phyloP scores from a whole-genome alignment of 2,797 vertebrate genomes.

The Antennarius maculatus region DNA sequence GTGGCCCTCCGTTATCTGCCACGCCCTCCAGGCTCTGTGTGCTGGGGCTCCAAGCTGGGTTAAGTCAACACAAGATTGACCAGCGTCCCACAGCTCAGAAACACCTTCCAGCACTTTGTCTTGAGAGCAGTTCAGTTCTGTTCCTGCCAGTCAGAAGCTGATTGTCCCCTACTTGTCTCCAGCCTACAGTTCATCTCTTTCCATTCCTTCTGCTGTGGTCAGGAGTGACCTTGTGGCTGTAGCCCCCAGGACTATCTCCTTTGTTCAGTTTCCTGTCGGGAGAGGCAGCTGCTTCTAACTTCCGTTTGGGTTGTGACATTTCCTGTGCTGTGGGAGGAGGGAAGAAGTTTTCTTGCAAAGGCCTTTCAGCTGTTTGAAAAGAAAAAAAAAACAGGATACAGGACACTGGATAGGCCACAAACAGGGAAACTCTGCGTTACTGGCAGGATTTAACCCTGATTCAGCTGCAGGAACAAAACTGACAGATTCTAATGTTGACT shows the following conservation, averaged over 20 bases:
- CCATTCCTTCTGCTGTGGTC: not conserved
- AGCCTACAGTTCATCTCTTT: not conserved
- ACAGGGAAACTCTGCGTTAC: conserved; percentile 42
- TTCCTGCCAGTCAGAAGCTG: no score
- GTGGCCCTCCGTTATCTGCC: conserved; percentile 27
- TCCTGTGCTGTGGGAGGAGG: conserved; percentile 54
- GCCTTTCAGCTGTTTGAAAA: conserved; percentile 55
- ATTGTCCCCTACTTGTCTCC: no score
- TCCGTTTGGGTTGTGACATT: conserved; percentile 72
- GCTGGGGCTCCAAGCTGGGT: conserved; percentile 35
- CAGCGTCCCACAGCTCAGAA: not conserved
- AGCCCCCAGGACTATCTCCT: conserved; percentile 57
- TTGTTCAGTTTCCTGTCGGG: conserved; percentile 73
- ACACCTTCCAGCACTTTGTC: not conserved
- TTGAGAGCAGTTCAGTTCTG: no score
- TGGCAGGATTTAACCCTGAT: conserved; percentile 29
- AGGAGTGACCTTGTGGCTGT: conserved; percentile 39
- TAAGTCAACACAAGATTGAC: conserved; percentile 41
- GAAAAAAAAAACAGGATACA: conserved; percentile 68
- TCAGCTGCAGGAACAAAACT: not conserved
- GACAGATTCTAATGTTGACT: not conserved
- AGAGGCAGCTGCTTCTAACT: conserved; percentile 68
- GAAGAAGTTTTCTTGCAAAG: conserved; percentile 18
- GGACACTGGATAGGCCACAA: conserved; percentile 36
- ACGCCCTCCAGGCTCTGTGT: conserved; percentile 1